Evolutionary conservation across 2,888 invertebrate genomes (phyloP).

Genomic region (Cryptops parisi): DNA sequence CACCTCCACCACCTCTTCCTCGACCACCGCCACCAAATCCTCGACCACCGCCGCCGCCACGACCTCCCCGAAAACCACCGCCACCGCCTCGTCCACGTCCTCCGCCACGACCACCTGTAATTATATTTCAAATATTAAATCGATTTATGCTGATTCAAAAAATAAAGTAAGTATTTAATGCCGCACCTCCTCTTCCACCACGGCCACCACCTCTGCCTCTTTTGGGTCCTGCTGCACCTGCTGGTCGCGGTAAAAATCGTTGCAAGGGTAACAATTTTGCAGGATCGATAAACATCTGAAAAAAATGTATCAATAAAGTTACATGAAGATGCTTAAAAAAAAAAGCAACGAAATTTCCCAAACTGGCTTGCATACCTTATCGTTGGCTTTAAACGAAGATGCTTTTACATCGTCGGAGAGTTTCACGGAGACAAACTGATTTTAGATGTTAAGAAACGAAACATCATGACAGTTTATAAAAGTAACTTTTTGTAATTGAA

Average conservation of each 20-base stretch:
- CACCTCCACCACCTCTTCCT: not conserved
- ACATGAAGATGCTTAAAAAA: not conserved
- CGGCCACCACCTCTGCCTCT: not conserved
- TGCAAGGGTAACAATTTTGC: slow-evolving; percentile 5
- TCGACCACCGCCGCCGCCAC: not conserved
- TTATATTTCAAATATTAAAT: not conserved
- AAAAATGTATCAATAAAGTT: too few relatives aligned
- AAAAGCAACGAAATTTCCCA: not conserved
- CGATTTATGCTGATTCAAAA: not conserved
- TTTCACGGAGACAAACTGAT: not conserved
- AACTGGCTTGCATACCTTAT: not conserved
- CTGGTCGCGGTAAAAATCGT: not conserved
- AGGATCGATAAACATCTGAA: not conserved
- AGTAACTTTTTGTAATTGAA: too few relatives aligned
- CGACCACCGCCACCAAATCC: not conserved
- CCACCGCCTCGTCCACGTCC: not conserved
- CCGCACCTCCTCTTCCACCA: too few relatives aligned
- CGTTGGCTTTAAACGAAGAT: not conserved
- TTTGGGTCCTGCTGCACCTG: not conserved
- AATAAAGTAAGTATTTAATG: not conserved
- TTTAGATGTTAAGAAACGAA: too few relatives aligned
- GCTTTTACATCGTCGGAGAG: slow-evolving; percentile 3
- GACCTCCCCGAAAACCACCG: not conserved
- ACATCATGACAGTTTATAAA: too few relatives aligned
- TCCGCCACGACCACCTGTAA: not conserved